Conservation (phyloP, 1,140 invertebrate genomes). For the Trissolcus basalis region DNA sequence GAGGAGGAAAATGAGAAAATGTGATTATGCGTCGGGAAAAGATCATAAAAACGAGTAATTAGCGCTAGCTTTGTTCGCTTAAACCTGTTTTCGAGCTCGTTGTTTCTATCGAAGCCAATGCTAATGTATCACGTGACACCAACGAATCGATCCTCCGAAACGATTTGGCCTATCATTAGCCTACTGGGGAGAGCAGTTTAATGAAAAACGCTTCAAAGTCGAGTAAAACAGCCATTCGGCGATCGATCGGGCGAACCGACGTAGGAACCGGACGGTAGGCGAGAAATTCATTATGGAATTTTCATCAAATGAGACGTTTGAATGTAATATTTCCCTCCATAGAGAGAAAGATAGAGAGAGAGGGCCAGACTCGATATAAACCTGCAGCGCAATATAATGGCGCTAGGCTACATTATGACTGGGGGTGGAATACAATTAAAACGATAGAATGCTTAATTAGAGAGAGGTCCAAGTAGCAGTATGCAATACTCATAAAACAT, state of each 20-base stretch:
- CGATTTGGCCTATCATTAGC: constrained; percentile 47
- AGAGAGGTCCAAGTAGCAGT: constrained; percentile 65
- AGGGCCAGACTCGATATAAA: constrained; percentile 25
- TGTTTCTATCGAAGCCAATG: constrained; percentile 41
- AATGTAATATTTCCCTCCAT: constrained; percentile 42
- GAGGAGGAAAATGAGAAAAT: constrained; percentile 69
- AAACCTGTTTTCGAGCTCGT: constrained; percentile 47
- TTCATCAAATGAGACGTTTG: constrained; percentile 47
- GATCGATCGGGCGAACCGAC: constrained; percentile 25
- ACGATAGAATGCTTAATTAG: constrained; percentile 71
- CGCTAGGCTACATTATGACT: constrained; percentile 45
- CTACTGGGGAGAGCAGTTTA: constrained; percentile 25
- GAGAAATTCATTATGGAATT: constrained; percentile 52
- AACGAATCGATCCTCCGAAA: constrained; percentile 45
- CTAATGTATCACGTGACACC: constrained; percentile 40
- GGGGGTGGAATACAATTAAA: constrained; percentile 65
- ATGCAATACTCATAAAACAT: constrained; percentile 67
- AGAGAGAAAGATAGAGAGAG: not conserved
- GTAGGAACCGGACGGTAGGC: constrained; percentile 2
- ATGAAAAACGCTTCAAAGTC: constrained; percentile 38
- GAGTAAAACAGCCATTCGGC: constrained; percentile 5
- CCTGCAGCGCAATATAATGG: constrained; percentile 43
- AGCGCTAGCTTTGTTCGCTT: constrained; percentile 67
- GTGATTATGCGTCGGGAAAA: constrained; percentile 71
- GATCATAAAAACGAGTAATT: constrained; percentile 73